Conservation (phyloP, 1,140 invertebrate genomes). For the Zophobas morio region DNA sequence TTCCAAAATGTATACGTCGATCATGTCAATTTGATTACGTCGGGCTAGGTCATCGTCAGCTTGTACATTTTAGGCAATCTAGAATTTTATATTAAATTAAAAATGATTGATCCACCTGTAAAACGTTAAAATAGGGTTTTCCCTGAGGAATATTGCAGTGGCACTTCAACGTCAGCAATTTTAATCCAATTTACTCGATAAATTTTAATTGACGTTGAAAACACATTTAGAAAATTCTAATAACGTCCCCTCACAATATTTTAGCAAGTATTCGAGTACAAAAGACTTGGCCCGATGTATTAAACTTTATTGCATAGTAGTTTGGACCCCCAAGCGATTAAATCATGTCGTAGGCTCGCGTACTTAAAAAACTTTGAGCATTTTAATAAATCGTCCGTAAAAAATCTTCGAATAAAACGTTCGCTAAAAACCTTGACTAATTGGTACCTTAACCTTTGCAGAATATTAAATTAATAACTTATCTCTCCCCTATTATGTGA, state of each 20-base stretch:
- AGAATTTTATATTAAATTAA: no score
- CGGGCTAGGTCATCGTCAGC: no score
- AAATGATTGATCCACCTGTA: no score
- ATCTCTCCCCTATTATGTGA: background rate
- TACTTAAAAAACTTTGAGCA: conserved; percentile 32
- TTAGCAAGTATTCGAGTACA: conserved; percentile 25
- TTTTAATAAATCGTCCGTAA: conserved; percentile 27
- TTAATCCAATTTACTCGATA: conserved; percentile 3
- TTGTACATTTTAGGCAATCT: no score
- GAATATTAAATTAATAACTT: conserved; percentile 18
- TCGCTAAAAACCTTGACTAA: background rate
- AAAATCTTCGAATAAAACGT: conserved; percentile 3
- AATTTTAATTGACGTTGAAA: conserved; percentile 23
- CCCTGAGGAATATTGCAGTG: background rate
- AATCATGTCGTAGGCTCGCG: conserved; percentile 21
- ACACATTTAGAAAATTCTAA: conserved; percentile 12
- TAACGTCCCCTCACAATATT: conserved; percentile 21
- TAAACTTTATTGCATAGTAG: conserved; percentile 31
- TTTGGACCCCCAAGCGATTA: conserved; percentile 25
- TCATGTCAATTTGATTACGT: no score
- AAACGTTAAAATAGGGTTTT: no score
- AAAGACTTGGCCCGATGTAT: conserved; percentile 22
- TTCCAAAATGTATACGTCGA: no score
- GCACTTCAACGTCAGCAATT: conserved; percentile 3
- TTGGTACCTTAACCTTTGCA: conserved; percentile 4